Evolutionary conservation across 2,113 vertebrate species (phyloP).

Genomic region (Cichladusa arquata): DNA sequence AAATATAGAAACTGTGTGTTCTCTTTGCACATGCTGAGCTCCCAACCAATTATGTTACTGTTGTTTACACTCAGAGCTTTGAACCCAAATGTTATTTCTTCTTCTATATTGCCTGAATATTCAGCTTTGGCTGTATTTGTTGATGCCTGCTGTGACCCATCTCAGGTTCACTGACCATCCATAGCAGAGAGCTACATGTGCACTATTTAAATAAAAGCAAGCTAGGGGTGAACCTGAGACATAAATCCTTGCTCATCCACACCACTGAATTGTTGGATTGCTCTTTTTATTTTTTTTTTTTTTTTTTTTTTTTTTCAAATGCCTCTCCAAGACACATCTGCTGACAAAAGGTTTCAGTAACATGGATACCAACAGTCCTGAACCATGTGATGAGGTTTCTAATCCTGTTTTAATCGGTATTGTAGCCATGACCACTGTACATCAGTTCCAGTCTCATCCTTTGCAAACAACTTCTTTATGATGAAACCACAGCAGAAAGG

Average conservation of each 20-base stretch:
- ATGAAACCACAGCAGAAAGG: background rate
- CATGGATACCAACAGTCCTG: background rate
- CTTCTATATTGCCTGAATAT: background rate
- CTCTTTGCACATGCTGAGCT: background rate
- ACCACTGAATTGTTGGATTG: rapidly evolving
- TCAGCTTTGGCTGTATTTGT: background rate
- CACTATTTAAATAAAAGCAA: background rate
- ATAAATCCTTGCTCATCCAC: background rate
- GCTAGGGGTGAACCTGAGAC: background rate
- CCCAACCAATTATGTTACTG: background rate
- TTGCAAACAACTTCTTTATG: background rate
- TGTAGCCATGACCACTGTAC: background rate
- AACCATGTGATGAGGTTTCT: background rate
- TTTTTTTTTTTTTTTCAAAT: background rate
- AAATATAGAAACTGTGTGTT: background rate
- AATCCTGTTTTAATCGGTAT: background rate
- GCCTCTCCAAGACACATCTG: background rate
- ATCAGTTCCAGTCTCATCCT: background rate
- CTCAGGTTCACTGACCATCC: background rate
- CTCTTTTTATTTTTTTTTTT: background rate
- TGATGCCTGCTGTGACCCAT: background rate
- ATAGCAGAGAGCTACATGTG: background rate
- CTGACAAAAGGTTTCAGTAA: background rate
- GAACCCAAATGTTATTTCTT: background rate
- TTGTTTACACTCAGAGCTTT: background rate